Conservation (phyloP, 2,888 invertebrate species). For the Flabesymbios commensalis region DNA sequence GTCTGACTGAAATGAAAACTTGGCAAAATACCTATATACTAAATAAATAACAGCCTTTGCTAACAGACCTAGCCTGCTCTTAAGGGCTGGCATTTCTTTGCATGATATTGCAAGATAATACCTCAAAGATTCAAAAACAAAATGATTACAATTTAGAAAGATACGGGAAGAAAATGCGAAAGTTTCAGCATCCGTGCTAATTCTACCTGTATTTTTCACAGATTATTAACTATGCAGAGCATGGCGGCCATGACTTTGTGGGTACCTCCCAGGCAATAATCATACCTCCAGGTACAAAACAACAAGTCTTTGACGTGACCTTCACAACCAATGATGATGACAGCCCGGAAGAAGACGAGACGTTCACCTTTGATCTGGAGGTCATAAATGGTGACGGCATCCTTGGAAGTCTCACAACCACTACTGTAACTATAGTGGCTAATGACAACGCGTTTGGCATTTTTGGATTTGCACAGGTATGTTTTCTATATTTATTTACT, state of each 20-base stretch:
- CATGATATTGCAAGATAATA: no score
- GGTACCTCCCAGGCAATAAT: conserved; percentile 49
- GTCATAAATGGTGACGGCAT: conserved; percentile 35
- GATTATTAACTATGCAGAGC: no score
- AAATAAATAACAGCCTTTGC: no score
- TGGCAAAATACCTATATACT: no score
- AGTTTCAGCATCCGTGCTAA: no score
- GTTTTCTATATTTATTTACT: conserved; percentile 16
- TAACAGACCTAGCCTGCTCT: no score
- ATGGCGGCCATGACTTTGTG: conserved; percentile 46
- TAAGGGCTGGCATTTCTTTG: no score
- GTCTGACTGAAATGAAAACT: no score
- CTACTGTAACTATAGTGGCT: conserved; percentile 47
- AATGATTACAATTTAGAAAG: no score
- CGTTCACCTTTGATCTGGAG: conserved; percentile 41
- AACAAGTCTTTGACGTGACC: conserved; percentile 33
- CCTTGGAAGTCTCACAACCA: conserved; percentile 36
- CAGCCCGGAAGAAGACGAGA: conserved; percentile 49
- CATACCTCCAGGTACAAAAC: conserved; percentile 40
- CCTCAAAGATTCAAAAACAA: no score
- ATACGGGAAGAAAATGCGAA: no score
- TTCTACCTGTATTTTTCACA: no score
- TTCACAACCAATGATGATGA: conserved; percentile 52
- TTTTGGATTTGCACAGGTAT: conserved; percentile 49
- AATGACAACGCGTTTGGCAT: conserved; percentile 59